These are phyloP conservation scores for Pseudolaguvia tuberculata DNA, from an alignment of 2,113 vertebrate species.

Conservation along the genomic window DNA sequence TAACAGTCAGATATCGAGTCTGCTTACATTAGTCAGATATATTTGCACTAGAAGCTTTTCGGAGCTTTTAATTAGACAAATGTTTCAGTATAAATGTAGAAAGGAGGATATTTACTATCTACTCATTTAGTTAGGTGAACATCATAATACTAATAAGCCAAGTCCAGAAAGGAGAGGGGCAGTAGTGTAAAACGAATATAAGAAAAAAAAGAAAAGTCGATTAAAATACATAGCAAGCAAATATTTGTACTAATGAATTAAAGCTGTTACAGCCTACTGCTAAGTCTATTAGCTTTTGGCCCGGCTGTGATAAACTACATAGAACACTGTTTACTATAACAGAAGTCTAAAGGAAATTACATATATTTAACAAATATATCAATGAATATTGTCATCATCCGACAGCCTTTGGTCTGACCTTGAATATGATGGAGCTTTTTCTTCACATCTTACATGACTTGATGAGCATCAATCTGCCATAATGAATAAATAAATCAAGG, in stretches of 20 bases:
- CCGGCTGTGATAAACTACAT: neutral
- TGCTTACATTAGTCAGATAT: constrained; percentile 16
- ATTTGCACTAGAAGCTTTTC: neutral
- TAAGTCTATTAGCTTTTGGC: neutral
- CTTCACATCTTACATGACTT: constrained; percentile 13
- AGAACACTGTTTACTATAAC: neutral
- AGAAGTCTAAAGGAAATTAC: neutral
- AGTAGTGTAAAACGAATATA: neutral
- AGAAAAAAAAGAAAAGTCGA: neutral
- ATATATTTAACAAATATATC: neutral
- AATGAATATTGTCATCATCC: neutral
- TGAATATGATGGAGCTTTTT: neutral
- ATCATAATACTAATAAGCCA: neutral
- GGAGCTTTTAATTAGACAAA: constrained; percentile 1
- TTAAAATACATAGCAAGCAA: neutral
- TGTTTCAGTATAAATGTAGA: neutral
- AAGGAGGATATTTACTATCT: neutral
- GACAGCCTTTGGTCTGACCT: neutral
- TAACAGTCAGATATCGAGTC: constrained; percentile 22
- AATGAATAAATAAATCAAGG: constrained; percentile 38
- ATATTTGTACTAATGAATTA: neutral
- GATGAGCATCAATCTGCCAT: constrained; percentile 12
- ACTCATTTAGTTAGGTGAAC: neutral
- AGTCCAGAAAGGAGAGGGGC: neutral
- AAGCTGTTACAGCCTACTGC: neutral